Conservation (phyloP, 2,113 vertebrate species). For the Rhabdomys dilectus region DNA sequence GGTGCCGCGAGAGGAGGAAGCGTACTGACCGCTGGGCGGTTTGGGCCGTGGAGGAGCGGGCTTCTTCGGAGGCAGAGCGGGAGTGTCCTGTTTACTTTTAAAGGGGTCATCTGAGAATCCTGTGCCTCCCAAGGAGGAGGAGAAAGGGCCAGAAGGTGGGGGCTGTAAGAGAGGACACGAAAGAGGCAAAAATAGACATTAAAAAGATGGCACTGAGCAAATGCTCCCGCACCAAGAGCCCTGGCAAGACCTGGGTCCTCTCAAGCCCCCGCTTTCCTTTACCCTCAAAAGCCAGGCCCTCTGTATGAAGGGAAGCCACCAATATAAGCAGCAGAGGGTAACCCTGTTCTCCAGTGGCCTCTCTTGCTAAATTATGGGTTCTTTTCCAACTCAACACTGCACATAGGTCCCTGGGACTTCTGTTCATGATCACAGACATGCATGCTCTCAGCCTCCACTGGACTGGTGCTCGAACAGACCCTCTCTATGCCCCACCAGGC, state of each 20-base stretch:
- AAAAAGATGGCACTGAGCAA: slow-evolving; percentile 9
- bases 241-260: background rate
- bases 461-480: background rate
- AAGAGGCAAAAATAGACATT: slow-evolving; percentile 67
- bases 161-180: slow-evolving; percentile 82
- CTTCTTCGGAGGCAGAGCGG: slow-evolving; percentile 97
- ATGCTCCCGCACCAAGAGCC: background rate
- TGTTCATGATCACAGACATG: background rate
- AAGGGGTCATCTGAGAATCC: slow-evolving; percentile 96
- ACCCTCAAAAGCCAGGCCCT: background rate
- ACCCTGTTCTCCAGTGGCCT: rapidly evolving
- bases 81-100: slow-evolving; percentile 94
- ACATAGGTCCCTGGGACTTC: background rate
- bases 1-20: slow-evolving; percentile 60
- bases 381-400: background rate
- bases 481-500: background rate
- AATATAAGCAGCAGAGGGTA: background rate
- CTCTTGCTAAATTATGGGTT: no score
- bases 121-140: slow-evolving; percentile 86
- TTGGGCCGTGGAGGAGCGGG: slow-evolving; percentile 95
- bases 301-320: background rate
- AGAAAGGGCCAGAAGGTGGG: slow-evolving; percentile 85
- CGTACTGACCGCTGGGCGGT: slow-evolving; percentile 95
- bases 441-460: no score
- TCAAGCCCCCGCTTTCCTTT: background rate